phyloP scores from a whole-genome alignment of 2,797 vertebrate species.

The Danio albolineatus region DNA sequence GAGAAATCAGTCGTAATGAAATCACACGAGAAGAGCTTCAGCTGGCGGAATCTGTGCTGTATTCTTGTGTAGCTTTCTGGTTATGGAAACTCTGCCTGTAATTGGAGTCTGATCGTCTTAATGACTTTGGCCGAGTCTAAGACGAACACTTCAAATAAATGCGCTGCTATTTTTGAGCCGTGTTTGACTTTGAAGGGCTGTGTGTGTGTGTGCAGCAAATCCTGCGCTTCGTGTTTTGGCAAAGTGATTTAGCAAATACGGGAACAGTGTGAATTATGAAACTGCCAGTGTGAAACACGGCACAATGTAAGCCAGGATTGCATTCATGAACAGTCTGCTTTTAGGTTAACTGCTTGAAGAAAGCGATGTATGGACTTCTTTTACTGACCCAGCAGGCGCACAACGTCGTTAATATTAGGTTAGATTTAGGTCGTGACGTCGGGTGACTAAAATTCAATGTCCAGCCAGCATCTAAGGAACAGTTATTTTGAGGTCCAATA shows the following conservation, averaged over 20 bases:
- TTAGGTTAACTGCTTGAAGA: not conserved
- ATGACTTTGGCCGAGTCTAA: conserved; percentile 30
- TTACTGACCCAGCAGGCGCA: too few species aligned
- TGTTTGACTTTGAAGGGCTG: not conserved
- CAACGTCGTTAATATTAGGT: too few species aligned
- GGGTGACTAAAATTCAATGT: too few species aligned
- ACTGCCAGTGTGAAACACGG: not conserved
- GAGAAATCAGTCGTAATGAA: conserved; percentile 55
- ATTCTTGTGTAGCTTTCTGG: conserved; percentile 48
- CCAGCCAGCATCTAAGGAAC: too few species aligned
- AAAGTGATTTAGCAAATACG: not conserved
- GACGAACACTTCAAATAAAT: conserved; percentile 22
- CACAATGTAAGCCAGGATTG: not conserved
- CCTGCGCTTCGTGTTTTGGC: not conserved
- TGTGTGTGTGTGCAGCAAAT: conserved; percentile 7
- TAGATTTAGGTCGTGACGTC: too few species aligned
- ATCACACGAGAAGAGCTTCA: conserved; percentile 49
- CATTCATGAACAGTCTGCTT: too few species aligned
- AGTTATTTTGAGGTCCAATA: too few species aligned
- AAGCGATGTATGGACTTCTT: not conserved
- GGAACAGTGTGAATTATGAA: conserved; percentile 4
- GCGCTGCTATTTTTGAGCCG: not conserved
- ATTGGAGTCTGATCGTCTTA: conserved; percentile 46
- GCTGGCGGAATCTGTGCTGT: conserved; percentile 48
- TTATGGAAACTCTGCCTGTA: conserved; percentile 55